phyloP scores from a whole-genome alignment of 2,113 vertebrate genomes.

The Neolamprologus brichardi region DNA sequence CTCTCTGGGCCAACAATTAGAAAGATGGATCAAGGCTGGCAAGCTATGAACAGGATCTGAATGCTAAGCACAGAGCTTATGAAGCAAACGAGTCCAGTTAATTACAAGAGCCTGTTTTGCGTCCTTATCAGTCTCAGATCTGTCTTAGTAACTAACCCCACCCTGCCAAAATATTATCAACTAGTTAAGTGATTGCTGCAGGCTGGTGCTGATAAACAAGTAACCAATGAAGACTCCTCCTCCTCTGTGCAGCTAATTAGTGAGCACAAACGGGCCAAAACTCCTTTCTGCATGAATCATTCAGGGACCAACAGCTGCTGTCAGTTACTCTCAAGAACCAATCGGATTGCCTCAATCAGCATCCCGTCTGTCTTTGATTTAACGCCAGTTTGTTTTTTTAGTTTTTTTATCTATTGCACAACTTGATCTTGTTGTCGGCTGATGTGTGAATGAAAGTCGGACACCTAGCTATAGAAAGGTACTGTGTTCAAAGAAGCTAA shows the following conservation, averaged over 20 bases:
- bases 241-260: slow-evolving; percentile 34
- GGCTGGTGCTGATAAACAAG: slow-evolving; percentile 6
- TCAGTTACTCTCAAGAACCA: slow-evolving; percentile 26
- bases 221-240: not conserved
- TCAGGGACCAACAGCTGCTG: slow-evolving; percentile 28
- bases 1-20: slow-evolving; percentile 25
- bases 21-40: slow-evolving; percentile 48
- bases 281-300: not conserved
- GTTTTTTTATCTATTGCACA: not conserved
- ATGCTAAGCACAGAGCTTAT: slow-evolving; percentile 33
- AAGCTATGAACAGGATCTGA: slow-evolving; percentile 2
- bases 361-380: slow-evolving; percentile 22
- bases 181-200: slow-evolving; percentile 4
- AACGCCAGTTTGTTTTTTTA: not conserved
- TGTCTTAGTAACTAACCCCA: slow-evolving; percentile 26
- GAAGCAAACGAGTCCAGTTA: slow-evolving; percentile 31
- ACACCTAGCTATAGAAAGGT: slow-evolving; percentile 23
- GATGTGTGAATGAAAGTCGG: not conserved
- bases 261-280: not conserved
- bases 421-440: not conserved
- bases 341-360: slow-evolving; percentile 22
- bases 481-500: slow-evolving; percentile 9
- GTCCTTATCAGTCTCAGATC: slow-evolving; percentile 42
- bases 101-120: slow-evolving; percentile 39
- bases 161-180: slow-evolving; percentile 11